These are phyloP conservation scores for Pipistrellus pygmaeus DNA, from an alignment of 2,797 vertebrate species.

Conservation along the genomic window DNA sequence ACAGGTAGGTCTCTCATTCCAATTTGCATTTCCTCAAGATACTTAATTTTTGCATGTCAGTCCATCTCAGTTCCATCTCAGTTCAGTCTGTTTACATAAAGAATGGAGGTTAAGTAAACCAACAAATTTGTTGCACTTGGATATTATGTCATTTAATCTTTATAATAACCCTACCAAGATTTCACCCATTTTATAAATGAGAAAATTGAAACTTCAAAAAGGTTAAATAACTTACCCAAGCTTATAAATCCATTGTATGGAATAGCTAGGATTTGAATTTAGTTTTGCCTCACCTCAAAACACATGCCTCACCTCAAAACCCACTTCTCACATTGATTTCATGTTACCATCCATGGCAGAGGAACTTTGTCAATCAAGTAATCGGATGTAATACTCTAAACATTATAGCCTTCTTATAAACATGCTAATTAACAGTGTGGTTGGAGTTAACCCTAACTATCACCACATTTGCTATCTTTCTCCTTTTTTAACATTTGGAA, in stretches of 20 bases:
- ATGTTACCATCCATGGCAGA: neutral
- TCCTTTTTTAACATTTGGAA: conserved; percentile 26
- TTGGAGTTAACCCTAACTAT: neutral
- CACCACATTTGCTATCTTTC: conserved; percentile 5
- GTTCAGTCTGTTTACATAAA: conserved; percentile 26
- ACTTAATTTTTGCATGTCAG: conserved; percentile 46
- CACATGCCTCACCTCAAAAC: conserved; percentile 27
- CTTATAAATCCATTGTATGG: neutral
- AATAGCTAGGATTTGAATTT: conserved; percentile 37
- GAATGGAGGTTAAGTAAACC: conserved; percentile 21
- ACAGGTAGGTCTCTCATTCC: conserved; percentile 21
- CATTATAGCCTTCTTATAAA: conserved; percentile 20
- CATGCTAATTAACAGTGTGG: neutral
- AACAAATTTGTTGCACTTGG: neutral
- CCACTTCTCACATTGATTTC: conserved; percentile 12
- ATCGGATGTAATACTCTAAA: neutral
- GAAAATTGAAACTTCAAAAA: conserved; percentile 45
- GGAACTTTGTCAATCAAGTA: conserved; percentile 8
- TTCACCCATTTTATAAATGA: conserved; percentile 54
- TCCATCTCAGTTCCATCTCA: conserved; percentile 39
- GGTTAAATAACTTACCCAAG: conserved; percentile 27
- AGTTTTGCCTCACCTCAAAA: conserved; percentile 29
- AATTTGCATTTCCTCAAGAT: conserved; percentile 47
- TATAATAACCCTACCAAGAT: conserved; percentile 5
- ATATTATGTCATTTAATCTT: conserved; percentile 19